Base-by-base conservation (phyloP, 1,140 invertebrate species). In the Brachionus paranguensis region DNA sequence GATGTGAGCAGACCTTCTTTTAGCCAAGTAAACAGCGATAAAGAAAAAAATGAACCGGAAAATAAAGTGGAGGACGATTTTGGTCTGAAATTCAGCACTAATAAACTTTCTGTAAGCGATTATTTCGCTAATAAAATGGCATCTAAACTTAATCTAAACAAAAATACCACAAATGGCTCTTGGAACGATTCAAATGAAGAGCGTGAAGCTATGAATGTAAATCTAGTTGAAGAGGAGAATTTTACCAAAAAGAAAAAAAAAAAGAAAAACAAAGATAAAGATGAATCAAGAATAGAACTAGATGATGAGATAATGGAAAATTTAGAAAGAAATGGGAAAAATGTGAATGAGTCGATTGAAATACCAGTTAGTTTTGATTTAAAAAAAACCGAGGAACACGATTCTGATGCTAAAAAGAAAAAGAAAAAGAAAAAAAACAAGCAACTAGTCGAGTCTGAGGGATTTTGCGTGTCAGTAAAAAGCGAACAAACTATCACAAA, bases 101-200 rank as follows among this genome's bases (percentile, higher is more conserved):
- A 81, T 27, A 81, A 60, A 10, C 29, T 81, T 12, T 64, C 53
- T 3, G 17, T 81, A 3, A 60, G 45, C 2, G 78, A 81, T 68
- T 81, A 81, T 81, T 81, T 81, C 43, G 78, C 78, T 5, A 81
- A 41, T 27, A 81, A 81, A 45, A 81, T 81, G 78, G 78, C 78
- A 20, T 81, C 78, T 50, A 76, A 76, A 76, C n/a, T 76, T 24
- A 76, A 76, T 4, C 41, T 6, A 14, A 4, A 0, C 5, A 70
- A 41, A 37, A 37, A 33, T 3, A 37, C 29, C 33, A 20, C 12
- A 55, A 17, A 8, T 17, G 12, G 7, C 1, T 55, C 53, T 60
- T 27, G n/a, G 7, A 60, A 24, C 20, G 20, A 20, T 2, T 50
- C 24, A 47, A 24, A 12, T 45, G 41, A 45, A 45, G 8, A 70